Percentiles rank a stretch among this genome's conserved stretches.
These are phyloP conservation scores for Zaprionus tsacasi DNA, from an alignment of 1,140 invertebrate species.

Conservation along the genomic window DNA sequence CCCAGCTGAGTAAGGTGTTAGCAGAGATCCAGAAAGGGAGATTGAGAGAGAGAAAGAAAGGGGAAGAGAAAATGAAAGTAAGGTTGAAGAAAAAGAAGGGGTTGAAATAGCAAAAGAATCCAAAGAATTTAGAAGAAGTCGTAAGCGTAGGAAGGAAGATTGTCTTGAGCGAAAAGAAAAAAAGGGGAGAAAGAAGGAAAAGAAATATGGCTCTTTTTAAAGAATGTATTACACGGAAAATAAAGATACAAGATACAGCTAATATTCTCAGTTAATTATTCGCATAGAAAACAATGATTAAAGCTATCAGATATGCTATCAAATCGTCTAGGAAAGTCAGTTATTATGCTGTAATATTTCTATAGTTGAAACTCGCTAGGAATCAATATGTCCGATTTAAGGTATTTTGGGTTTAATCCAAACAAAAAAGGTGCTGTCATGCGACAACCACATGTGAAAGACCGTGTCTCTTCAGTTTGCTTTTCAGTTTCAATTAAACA, in stretches of 20 bases:
- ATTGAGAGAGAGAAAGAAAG: not conserved
- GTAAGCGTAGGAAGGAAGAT: too few species aligned
- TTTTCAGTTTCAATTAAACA: conserved; percentile 68
- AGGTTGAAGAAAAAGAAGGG: not conserved
- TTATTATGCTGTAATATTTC: too few species aligned
- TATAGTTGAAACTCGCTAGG: too few species aligned
- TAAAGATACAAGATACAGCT: too few species aligned
- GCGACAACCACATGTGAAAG: not conserved
- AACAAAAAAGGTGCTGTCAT: not conserved
- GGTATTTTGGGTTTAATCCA: not conserved
- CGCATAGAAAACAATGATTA: too few species aligned
- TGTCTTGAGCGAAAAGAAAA: too few species aligned
- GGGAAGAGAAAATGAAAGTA: not conserved
- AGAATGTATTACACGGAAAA: too few species aligned
- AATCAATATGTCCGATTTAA: not conserved
- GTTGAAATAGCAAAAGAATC: not conserved
- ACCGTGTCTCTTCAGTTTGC: not conserved
- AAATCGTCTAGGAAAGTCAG: not conserved
- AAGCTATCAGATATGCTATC: too few species aligned
- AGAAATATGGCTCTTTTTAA: too few species aligned
- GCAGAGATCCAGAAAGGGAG: not conserved
- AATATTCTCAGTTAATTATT: too few species aligned
- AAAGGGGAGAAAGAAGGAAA: too few species aligned
- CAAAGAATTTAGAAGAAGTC: not conserved
- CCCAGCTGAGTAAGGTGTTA: conserved; percentile 19